Percentiles rank a stretch among this genome's conserved stretches.
phyloP scores from a whole-genome alignment of 2,113 vertebrate genomes.

The Glareola pratincola region DNA sequence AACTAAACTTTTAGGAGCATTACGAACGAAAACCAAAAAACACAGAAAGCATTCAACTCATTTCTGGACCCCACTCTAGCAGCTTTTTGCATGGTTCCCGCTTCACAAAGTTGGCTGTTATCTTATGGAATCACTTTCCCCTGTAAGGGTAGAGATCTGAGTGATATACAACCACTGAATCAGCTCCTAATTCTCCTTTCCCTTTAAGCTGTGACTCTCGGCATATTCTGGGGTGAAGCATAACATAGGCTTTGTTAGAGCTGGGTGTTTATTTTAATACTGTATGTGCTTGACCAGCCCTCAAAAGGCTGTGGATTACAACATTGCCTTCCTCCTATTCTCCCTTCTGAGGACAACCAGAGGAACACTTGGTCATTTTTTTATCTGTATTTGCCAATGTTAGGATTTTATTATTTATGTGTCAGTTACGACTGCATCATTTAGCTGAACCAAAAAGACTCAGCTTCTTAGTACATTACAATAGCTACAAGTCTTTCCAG shows the following conservation, averaged over 20 bases:
- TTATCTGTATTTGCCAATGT: background rate
- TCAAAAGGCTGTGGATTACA: background rate
- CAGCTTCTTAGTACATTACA: background rate
- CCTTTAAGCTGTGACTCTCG: background rate
- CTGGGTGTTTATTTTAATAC: background rate
- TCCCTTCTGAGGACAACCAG: background rate
- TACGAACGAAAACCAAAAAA: background rate
- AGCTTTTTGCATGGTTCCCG: background rate
- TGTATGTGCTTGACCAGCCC: background rate
- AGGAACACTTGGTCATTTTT: background rate
- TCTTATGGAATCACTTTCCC: background rate
- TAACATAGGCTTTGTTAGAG: background rate
- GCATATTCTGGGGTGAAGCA: background rate
- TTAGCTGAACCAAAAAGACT: background rate
- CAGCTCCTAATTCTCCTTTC: background rate
- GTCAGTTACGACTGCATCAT: background rate
- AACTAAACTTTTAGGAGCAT: background rate
- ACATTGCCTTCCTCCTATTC: background rate
- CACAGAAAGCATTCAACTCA: background rate
- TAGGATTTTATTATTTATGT: background rate
- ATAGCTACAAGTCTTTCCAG: background rate
- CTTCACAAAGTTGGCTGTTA: background rate
- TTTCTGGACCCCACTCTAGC: background rate
- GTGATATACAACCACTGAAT: background rate
- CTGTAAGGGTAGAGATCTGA: background rate